A percentile compares a stretch with the other conserved stretches of the same genome.
Conservation (phyloP, 2,797 vertebrate genomes). For the Sebastes itinus region DNA sequence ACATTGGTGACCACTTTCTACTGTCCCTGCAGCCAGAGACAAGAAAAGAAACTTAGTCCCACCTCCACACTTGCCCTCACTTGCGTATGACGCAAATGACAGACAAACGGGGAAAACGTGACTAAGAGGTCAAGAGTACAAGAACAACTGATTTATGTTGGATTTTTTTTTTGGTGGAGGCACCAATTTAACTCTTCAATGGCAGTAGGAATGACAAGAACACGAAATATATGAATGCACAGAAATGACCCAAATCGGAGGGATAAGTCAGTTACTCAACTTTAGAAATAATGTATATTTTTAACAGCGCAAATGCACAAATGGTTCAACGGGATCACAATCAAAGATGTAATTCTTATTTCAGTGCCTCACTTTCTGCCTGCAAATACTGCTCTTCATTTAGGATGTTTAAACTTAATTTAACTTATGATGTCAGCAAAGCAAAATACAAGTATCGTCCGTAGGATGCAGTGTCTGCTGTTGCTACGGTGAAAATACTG, state of each 20-base stretch:
- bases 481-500: background rate
- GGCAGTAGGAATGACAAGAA: background rate
- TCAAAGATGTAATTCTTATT: background rate
- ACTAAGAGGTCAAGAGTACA: background rate
- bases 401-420: background rate
- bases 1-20: background rate
- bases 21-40: background rate
- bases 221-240: background rate
- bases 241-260: background rate
- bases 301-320: background rate
- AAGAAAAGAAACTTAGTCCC: background rate
- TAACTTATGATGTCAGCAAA: background rate
- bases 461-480: background rate
- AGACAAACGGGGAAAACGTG: background rate
- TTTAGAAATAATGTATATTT: background rate
- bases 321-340: background rate
- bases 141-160: background rate
- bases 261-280: background rate
- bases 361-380: background rate
- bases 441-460: background rate
- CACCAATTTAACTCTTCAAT: background rate
- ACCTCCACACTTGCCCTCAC: background rate
- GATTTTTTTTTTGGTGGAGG: background rate
- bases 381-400: background rate
- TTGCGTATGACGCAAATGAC: background rate